These are phyloP conservation scores for Hippotragus niger DNA, from an alignment of 2,113 vertebrate genomes.

Conservation along the genomic window DNA sequence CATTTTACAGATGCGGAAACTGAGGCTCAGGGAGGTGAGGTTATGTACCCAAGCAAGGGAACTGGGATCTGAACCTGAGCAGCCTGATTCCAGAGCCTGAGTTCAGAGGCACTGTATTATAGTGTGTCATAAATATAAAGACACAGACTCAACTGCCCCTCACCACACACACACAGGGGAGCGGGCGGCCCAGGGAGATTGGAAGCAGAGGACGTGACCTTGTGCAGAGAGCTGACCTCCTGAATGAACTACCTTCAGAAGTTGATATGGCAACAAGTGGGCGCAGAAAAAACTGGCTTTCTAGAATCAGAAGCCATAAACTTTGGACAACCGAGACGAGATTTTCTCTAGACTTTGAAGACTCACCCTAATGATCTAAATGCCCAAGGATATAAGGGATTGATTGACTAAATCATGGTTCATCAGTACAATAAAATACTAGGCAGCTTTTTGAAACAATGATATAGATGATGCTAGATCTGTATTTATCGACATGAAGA, in stretches of 20 bases:
- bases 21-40: background rate
- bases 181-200: background rate
- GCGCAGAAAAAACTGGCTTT: background rate
- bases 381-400: background rate
- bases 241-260: background rate
- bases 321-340: background rate
- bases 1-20: background rate
- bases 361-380: background rate
- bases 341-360: background rate
- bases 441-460: background rate
- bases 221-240: background rate
- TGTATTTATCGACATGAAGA: conserved; percentile 18
- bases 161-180: background rate
- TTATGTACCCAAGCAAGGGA: background rate
- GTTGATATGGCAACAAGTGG: background rate
- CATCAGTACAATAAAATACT: background rate
- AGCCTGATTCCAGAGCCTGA: background rate
- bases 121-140: background rate
- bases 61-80: background rate
- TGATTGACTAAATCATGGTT: background rate
- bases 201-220: background rate
- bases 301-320: background rate
- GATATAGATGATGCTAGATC: conserved; percentile 1
- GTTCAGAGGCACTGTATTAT: background rate
- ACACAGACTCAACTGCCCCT: background rate